phyloP scores from a whole-genome alignment of 2,888 invertebrate species.

The Cyclophora albipunctata region DNA sequence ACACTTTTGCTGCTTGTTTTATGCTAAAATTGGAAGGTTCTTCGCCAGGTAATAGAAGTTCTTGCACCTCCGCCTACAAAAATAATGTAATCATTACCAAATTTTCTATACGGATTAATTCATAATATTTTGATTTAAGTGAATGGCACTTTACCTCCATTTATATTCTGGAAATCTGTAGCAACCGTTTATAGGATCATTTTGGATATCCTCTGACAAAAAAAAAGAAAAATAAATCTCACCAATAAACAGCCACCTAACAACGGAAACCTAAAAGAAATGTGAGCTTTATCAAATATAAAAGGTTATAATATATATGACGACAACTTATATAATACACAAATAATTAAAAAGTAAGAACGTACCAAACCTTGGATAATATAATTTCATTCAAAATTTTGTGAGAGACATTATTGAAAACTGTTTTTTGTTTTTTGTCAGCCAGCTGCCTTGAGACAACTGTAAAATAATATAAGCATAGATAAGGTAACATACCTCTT shows the following conservation, averaged over 20 bases:
- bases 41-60: constrained; percentile 47
- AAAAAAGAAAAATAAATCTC: constrained; percentile 28
- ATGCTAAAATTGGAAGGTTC: constrained; percentile 39
- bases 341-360: constrained; percentile 5
- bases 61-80: constrained; percentile 43
- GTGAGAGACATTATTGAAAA: constrained; percentile 56
- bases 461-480: too few species aligned
- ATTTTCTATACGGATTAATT: not conserved
- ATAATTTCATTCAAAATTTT: constrained; percentile 64
- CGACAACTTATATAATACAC: too few species aligned
- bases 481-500: too few species aligned
- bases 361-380: constrained; percentile 45
- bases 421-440: constrained; percentile 69
- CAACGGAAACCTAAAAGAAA: constrained; percentile 44
- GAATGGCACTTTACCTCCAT: constrained; percentile 47
- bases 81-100: constrained; percentile 1
- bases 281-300: constrained; percentile 29
- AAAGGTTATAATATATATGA: constrained; percentile 16
- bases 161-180: constrained; percentile 21
- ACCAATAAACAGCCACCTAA: constrained; percentile 34
- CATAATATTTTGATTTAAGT: too few species aligned
- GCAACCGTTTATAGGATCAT: constrained; percentile 28
- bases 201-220: constrained; percentile 37
- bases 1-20: constrained; percentile 33
- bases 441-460: constrained; percentile 22